A percentile compares a stretch with the other conserved stretches of the same genome.
phyloP scores from a whole-genome alignment of 2,113 vertebrate species.

The Condylura cristata region DNA sequence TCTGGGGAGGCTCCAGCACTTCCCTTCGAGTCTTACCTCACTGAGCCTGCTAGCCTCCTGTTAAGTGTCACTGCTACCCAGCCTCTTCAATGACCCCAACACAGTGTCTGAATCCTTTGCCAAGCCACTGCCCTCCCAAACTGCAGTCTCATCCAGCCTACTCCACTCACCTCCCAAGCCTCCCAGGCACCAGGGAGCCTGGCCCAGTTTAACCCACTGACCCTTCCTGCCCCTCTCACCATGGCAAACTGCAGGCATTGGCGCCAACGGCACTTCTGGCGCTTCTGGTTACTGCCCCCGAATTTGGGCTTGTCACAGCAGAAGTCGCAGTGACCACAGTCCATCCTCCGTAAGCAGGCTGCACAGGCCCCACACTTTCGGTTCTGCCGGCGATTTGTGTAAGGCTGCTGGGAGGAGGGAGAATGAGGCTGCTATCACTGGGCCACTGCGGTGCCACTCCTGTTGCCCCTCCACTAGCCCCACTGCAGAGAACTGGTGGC shows the following conservation, averaged over 20 bases:
- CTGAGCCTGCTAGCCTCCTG: neutral
- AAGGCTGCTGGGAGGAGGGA: conserved; percentile 60
- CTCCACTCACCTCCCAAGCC: conserved; percentile 76
- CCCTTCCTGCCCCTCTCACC: conserved; percentile 83
- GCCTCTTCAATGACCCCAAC: neutral
- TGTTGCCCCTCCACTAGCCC: neutral
- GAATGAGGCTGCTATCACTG: conserved; percentile 6
- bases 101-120: neutral
- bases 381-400: conserved; percentile 82
- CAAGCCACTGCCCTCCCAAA: neutral
- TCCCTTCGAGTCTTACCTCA: neutral
- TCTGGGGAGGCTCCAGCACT: neutral
- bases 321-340: conserved; percentile 93
- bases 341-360: conserved; percentile 89
- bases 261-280: conserved; percentile 92
- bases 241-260: conserved; percentile 93
- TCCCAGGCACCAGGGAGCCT: neutral
- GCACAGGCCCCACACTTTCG: conserved; percentile 91
- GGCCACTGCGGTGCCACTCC: neutral
- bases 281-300: conserved; percentile 93
- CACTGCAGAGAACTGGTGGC: neutral
- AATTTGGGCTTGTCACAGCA: conserved; percentile 94
- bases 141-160: too few species aligned
- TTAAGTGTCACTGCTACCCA: neutral
- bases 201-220: neutral